These are phyloP conservation scores for Gallinago stenura DNA, from an alignment of 2,797 vertebrate species.

Conservation along the genomic window DNA sequence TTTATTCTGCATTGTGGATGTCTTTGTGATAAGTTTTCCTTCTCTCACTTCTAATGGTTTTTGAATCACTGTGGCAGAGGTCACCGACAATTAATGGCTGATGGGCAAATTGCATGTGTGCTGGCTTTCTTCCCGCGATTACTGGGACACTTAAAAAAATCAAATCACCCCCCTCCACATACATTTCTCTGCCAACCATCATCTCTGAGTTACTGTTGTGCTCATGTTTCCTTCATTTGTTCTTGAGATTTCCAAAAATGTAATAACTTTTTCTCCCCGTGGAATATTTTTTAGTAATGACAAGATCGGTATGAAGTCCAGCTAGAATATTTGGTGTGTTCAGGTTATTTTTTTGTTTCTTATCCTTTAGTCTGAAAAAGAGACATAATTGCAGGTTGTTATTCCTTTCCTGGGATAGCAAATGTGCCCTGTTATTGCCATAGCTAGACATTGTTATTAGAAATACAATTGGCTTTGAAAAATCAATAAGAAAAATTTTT, in stretches of 20 bases:
- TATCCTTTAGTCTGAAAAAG: not conserved
- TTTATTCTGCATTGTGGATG: conserved; percentile 1
- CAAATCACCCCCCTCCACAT: not conserved
- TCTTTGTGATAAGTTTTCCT: not conserved
- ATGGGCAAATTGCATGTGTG: not conserved
- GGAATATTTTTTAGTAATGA: not conserved
- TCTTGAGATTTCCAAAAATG: not conserved
- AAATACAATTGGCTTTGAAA: not conserved
- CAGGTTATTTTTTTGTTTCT: not conserved
- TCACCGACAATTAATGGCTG: conserved; percentile 4
- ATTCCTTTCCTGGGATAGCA: not conserved
- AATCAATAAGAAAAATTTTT: not conserved
- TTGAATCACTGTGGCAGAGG: not conserved
- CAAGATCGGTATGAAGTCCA: not conserved
- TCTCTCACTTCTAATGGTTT: not conserved
- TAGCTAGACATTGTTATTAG: not conserved
- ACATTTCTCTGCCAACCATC: not conserved
- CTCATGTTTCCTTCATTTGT: not conserved
- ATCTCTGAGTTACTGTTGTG: not conserved
- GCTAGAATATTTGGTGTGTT: not conserved
- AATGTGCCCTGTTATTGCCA: not conserved
- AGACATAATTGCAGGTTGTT: not conserved
- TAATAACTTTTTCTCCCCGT: not conserved
- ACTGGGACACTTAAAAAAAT: not conserved
- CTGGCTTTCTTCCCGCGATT: not conserved